Percentiles rank a stretch among this genome's conserved stretches.
Conservation (phyloP, 2,888 invertebrate species). For the Cinara cedri region DNA sequence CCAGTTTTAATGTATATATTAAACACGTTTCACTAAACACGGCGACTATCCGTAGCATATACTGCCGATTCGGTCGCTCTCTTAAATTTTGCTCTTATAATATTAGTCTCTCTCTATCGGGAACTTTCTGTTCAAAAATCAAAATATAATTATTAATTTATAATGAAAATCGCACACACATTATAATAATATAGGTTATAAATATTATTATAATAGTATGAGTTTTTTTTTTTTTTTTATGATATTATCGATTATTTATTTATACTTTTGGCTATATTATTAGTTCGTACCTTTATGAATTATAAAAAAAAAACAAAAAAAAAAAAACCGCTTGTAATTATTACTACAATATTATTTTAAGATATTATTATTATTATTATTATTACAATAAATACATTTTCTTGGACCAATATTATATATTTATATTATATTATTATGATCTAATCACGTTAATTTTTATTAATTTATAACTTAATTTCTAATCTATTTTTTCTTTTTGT, state of each 20-base stretch:
- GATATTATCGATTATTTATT: conserved; percentile 31
- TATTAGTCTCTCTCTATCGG: background rate
- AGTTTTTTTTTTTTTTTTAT: conserved; percentile 12
- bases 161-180: conserved; percentile 21
- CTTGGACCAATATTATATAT: conserved; percentile 54
- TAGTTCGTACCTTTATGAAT: conserved; percentile 24
- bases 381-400: conserved; percentile 51
- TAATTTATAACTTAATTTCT: conserved; percentile 51
- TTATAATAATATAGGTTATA: conserved; percentile 8
- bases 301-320: too few species aligned
- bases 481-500: conserved; percentile 17
- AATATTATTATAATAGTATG: conserved; percentile 6
- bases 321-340: conserved; percentile 46
- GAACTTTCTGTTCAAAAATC: conserved; percentile 26
- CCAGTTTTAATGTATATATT: too few species aligned
- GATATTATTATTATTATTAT: too few species aligned
- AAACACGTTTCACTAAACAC: too few species aligned
- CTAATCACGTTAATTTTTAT: conserved; percentile 22
- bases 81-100: too few species aligned
- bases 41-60: too few species aligned
- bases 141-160: background rate
- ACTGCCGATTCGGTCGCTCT: too few species aligned
- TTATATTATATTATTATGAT: conserved; percentile 20
- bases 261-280: conserved; percentile 48
- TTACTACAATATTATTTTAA: too few species aligned